Percentiles rank a stretch among this genome's conserved stretches.
phyloP scores from a whole-genome alignment of 2,797 vertebrate genomes.

The Caiman crocodilus region DNA sequence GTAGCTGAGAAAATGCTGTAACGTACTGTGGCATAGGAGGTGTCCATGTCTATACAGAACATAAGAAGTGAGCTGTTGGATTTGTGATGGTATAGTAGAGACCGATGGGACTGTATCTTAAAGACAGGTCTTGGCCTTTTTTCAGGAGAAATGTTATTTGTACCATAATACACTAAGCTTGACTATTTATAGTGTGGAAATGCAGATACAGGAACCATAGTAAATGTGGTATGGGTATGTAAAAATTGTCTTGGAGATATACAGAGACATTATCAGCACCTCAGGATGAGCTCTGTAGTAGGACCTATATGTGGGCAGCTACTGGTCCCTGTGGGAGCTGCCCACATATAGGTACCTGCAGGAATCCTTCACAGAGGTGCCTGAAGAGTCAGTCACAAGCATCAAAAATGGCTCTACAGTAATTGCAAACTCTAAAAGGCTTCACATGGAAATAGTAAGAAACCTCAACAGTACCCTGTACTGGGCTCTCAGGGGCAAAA shows the following conservation, averaged over 20 bases:
- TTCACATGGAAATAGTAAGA: neutral
- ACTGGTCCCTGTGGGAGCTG: neutral
- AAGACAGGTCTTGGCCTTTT: neutral
- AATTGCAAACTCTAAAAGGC: neutral
- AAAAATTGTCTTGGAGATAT: neutral
- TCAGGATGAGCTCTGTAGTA: neutral
- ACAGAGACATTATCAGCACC: neutral
- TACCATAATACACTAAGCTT: neutral
- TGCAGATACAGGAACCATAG: neutral
- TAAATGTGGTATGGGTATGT: neutral
- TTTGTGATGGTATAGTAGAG: neutral
- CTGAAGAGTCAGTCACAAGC: accelerated
- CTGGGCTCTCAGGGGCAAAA: neutral
- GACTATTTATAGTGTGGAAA: neutral
- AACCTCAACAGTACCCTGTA: accelerated
- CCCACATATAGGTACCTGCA: neutral
- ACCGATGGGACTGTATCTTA: neutral
- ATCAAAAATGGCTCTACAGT: neutral
- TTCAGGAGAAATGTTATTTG: neutral
- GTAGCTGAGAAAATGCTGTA: neutral
- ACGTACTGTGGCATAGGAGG: neutral
- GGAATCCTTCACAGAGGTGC: neutral
- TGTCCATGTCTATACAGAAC: neutral
- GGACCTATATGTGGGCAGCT: neutral
- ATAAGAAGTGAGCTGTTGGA: neutral